Evolutionary conservation across 1,140 invertebrate species (phyloP).

Genomic region (Xylocopa sonorina): DNA sequence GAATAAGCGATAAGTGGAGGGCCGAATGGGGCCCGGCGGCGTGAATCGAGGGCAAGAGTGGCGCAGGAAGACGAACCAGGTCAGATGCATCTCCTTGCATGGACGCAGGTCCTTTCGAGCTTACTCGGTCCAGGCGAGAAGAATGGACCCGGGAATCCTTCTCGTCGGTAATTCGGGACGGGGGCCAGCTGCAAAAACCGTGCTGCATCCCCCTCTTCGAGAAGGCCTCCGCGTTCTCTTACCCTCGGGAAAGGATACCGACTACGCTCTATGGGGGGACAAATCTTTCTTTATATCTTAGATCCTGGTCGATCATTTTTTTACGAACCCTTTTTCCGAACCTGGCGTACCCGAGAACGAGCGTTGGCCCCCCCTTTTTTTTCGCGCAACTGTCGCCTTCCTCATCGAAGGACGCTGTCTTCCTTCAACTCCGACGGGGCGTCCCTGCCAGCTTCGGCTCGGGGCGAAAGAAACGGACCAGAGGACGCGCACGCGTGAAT

Average conservation of each 20-base stretch:
- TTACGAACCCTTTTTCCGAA: slow-evolving; percentile 76
- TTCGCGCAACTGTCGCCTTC: slow-evolving; percentile 54
- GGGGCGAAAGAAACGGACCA: slow-evolving; percentile 46
- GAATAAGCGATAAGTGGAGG: slow-evolving; percentile 65
- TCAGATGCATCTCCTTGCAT: slow-evolving; percentile 73
- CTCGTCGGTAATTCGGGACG: slow-evolving; percentile 71
- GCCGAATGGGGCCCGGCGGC: slow-evolving; percentile 31
- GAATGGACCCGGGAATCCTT: slow-evolving; percentile 79
- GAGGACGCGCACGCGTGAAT: slow-evolving; percentile 32
- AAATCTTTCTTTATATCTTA: slow-evolving; percentile 75
- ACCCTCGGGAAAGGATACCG: slow-evolving; percentile 75
- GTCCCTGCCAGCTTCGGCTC: not conserved
- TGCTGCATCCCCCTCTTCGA: slow-evolving; percentile 51
- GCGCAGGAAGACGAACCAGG: slow-evolving; percentile 54
- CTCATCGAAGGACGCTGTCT: slow-evolving; percentile 16
- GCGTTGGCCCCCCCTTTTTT: slow-evolving; percentile 47
- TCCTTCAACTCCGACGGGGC: slow-evolving; percentile 25
- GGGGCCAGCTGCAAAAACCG: slow-evolving; percentile 80
- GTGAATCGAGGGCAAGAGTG: slow-evolving; percentile 69
- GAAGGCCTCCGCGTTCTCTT: slow-evolving; percentile 52
- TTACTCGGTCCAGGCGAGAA: slow-evolving; percentile 78
- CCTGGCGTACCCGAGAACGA: slow-evolving; percentile 20
- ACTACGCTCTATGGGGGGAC: slow-evolving; percentile 62
- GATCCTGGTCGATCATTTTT: slow-evolving; percentile 78
- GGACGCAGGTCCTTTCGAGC: slow-evolving; percentile 79